Percentiles rank a stretch among this genome's conserved stretches.
Evolutionary conservation across 1,140 invertebrate genomes (phyloP).

Genomic region (Bactericera cockerelli): DNA sequence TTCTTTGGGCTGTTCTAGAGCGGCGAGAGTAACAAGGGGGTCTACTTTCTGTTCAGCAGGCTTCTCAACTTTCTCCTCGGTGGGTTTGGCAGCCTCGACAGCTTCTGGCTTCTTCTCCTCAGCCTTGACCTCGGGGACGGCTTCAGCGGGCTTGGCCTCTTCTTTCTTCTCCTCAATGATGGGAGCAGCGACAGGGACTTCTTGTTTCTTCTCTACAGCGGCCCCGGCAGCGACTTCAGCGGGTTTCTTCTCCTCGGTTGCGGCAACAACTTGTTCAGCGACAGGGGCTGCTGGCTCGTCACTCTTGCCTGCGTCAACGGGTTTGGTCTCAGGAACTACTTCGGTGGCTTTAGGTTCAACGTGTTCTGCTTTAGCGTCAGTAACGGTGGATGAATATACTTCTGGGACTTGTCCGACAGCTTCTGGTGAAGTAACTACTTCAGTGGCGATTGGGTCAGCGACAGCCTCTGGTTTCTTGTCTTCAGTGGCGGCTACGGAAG

Average conservation of each 20-base stretch:
- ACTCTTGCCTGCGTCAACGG: background rate
- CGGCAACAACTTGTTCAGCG: background rate
- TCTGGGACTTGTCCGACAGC: background rate
- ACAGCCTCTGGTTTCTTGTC: background rate
- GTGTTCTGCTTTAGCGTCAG: too few species aligned
- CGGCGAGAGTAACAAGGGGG: background rate
- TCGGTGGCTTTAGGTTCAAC: too few species aligned
- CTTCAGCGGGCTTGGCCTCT: background rate
- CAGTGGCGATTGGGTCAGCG: background rate
- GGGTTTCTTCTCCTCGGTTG: background rate
- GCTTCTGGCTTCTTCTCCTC: background rate
- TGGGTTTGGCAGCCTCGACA: background rate
- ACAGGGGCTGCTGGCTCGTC: background rate
- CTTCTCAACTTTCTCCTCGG: background rate
- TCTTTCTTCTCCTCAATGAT: background rate
- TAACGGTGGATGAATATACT: background rate
- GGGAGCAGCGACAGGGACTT: background rate
- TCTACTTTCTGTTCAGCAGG: constrained; percentile 4
- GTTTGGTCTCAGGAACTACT: background rate
- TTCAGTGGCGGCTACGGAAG: background rate
- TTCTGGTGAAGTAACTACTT: background rate
- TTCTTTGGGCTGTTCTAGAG: background rate
- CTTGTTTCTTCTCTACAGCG: background rate
- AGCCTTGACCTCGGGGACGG: too few species aligned
- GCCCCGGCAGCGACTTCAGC: background rate